Evolutionary conservation across 2,113 vertebrate species (phyloP), one percentile per base, ranked within the genome.

Genomic region (Cavia aperea): DNA sequence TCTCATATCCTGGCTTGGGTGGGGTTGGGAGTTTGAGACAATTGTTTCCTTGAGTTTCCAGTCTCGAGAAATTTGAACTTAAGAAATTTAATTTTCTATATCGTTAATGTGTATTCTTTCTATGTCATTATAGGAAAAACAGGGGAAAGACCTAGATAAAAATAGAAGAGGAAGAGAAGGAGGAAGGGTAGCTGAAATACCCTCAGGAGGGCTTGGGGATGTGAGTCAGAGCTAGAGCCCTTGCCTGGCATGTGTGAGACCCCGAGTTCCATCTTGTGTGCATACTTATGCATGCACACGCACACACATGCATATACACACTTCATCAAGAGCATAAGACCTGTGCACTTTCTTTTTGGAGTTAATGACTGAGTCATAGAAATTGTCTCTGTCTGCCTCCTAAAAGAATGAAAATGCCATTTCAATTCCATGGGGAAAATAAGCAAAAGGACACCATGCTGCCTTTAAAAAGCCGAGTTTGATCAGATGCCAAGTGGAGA

Each of bases 401-500:
- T 33, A 77, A 94, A 89, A 68, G 88, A 93, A 77, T 92, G 73
- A 81, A 90, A 62, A 85, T 95, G 89, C 14, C 89, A 60, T 94
- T 92, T 92, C 46, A 91, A 60, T 93, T 88, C 82, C 82, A 39
- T 58, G 23, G 68, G 63, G 68, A 92, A 91, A 86, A 63, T 84
- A 89, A 91, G 63, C 75, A 81, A 89, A 87, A 96, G 86, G 66
- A 60, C 63, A 79, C 36, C 93, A 75, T 7, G 8, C 85, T 85
- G 90, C 54, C 85, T 97, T 93, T 96, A 93, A 96, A 93, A 75
- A 36, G 8, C 87, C 94, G 93, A 23, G 84, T 96, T 95, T 95
- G 94, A 96, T 96, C 93, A 14, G 75, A 75, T 93, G 60, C 81
- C 95, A 63, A 96, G 94, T 96, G 86, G 68, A 96, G 97, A 95